Evolutionary conservation across 2,797 vertebrate species (phyloP).

Genomic region (Gymnothorax javanicus): DNA sequence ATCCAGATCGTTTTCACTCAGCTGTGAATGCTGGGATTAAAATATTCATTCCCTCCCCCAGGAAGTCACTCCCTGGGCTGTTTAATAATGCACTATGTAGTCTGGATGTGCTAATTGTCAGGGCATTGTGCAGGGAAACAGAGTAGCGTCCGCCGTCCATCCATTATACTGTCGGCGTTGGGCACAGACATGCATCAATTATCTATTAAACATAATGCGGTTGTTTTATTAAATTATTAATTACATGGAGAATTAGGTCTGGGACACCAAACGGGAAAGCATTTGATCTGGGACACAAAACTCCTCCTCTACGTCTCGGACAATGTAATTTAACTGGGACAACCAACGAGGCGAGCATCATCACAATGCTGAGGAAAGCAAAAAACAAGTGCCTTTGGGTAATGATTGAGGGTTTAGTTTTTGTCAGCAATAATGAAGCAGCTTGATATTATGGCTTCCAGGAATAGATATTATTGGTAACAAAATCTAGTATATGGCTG

Average conservation of each 20-base stretch:
- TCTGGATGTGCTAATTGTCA: conserved; percentile 7
- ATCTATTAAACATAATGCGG: neutral
- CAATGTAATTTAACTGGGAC: neutral
- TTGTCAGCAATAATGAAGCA: neutral
- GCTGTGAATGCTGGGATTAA: conserved; percentile 46
- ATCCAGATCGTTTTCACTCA: conserved; percentile 23
- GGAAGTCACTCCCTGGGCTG: conserved; percentile 45
- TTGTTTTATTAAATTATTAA: neutral
- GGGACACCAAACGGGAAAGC: neutral
- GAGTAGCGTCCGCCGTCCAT: too few species aligned
- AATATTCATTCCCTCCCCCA: conserved; percentile 48
- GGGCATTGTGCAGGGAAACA: neutral
- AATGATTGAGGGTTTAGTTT: neutral
- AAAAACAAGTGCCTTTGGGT: neutral
- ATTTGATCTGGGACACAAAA: neutral
- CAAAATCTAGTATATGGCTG: too few species aligned
- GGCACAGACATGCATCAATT: neutral
- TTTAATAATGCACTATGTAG: conserved; percentile 50
- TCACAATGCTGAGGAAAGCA: neutral
- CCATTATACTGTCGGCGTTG: neutral
- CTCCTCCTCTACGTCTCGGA: neutral
- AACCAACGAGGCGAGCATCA: neutral
- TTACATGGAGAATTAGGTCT: neutral
- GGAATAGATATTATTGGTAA: neutral
- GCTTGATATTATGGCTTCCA: neutral